These are phyloP conservation scores for Heterotis niloticus DNA, from an alignment of 2,113 vertebrate genomes.

Conservation along the genomic window DNA sequence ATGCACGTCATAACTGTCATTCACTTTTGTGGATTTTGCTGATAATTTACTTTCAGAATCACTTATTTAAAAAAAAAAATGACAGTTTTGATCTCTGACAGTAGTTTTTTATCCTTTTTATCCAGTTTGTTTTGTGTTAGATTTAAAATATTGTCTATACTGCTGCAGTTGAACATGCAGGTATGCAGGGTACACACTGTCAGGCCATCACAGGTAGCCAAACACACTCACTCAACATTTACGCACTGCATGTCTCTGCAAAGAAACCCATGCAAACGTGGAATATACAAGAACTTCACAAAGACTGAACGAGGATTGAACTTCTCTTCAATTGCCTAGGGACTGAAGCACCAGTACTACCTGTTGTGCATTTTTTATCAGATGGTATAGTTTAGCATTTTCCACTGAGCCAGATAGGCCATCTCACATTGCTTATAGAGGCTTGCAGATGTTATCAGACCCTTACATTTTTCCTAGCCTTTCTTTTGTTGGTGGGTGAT, in stretches of 20 bases:
- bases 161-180: too few relatives aligned
- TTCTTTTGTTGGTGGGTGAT: conserved; percentile 31
- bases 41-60: background rate
- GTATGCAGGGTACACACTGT: too few relatives aligned
- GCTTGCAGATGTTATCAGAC: conserved; percentile 58
- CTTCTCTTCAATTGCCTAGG: too few relatives aligned
- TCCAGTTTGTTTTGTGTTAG: too few relatives aligned
- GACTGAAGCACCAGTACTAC: too few relatives aligned
- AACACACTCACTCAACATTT: too few relatives aligned
- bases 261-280: too few relatives aligned
- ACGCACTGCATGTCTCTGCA: too few relatives aligned
- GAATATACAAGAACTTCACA: too few relatives aligned
- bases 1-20: conserved; percentile 32
- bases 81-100: background rate
- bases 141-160: too few relatives aligned
- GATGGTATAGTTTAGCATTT: conserved; percentile 39
- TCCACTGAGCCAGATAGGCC: conserved; percentile 48
- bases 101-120: background rate
- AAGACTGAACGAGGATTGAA: too few relatives aligned
- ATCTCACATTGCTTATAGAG: conserved; percentile 44
- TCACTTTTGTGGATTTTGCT: background rate
- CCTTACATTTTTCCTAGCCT: conserved; percentile 32
- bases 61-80: background rate
- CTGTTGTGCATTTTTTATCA: conserved; percentile 33
- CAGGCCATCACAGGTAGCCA: too few relatives aligned